Conservation (phyloP, 2,113 vertebrate genomes). For the Eira barbara region DNA sequence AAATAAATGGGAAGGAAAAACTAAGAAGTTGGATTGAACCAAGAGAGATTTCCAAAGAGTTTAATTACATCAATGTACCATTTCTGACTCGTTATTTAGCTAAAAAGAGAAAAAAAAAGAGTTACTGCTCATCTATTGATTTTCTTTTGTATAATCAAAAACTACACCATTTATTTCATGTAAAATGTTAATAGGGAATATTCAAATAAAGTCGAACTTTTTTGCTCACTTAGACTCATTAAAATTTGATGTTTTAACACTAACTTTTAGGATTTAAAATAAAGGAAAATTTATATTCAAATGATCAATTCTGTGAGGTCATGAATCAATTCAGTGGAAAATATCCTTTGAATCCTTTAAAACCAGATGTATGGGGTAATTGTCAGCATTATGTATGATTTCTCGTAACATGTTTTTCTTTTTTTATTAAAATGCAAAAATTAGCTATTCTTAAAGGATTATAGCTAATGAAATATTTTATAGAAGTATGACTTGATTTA, state of each 20-base stretch:
- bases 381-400: not conserved
- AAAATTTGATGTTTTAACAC: not conserved
- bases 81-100: not conserved
- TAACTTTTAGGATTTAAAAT: not conserved
- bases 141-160: not conserved
- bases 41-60: not conserved
- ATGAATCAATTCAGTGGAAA: not conserved
- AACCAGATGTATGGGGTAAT: not conserved
- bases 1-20: not conserved
- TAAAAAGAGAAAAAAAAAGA: not conserved
- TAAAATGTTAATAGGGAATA: not conserved
- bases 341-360: not conserved
- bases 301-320: not conserved
- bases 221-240: not conserved
- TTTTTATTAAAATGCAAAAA: not conserved
- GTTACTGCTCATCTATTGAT: not conserved
- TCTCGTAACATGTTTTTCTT: not conserved
- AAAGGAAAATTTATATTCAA: not conserved
- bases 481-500: not conserved
- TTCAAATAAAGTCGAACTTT: not conserved
- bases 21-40: not conserved
- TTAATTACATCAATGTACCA: not conserved
- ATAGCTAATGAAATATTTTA: not conserved
- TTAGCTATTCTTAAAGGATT: not conserved
- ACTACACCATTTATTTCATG: not conserved